A percentile compares a stretch with the other conserved stretches of the same genome.
phyloP scores from a whole-genome alignment of 2,888 invertebrate genomes.

The Acrocera orbiculus region DNA sequence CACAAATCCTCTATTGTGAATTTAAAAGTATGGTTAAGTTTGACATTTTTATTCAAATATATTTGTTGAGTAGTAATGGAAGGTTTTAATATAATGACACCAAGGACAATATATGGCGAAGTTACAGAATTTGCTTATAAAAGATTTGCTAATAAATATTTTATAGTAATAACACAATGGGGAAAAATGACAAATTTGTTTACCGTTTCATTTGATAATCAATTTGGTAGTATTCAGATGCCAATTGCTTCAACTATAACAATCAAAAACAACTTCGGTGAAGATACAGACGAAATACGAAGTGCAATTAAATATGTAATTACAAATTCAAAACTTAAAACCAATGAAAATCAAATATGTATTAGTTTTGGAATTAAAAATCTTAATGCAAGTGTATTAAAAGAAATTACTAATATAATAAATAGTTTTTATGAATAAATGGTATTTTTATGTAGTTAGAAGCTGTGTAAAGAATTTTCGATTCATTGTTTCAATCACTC shows the following conservation, averaged over 20 bases:
- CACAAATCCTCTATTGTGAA: no score
- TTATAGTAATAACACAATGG: conserved; percentile 25
- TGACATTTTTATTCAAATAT: no score
- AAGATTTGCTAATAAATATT: conserved; percentile 23
- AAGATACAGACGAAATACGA: conserved; percentile 21
- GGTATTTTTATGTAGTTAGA: no score
- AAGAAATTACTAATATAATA: conserved; percentile 18
- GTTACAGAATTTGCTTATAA: conserved; percentile 25
- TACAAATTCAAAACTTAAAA: conserved; percentile 21
- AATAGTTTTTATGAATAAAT: conserved; percentile 13
- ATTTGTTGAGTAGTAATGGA: no score
- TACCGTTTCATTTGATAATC: conserved; percentile 21
- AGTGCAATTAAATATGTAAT: conserved; percentile 24
- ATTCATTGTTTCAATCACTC: no score
- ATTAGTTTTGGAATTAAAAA: conserved; percentile 22
- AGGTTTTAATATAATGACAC: conserved; percentile 22
- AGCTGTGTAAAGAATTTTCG: no score
- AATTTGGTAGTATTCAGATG: conserved; percentile 1
- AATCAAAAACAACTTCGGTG: conserved; percentile 21
- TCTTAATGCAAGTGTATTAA: conserved; percentile 17
- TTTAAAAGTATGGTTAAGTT: no score
- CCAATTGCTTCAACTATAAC: conserved; percentile 13
- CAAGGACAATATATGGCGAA: conserved; percentile 17
- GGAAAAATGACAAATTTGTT: conserved; percentile 23
- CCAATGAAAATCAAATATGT: conserved; percentile 20